Base-by-base conservation (phyloP, 2,797 vertebrate species). In the Girardinus metallicus region DNA sequence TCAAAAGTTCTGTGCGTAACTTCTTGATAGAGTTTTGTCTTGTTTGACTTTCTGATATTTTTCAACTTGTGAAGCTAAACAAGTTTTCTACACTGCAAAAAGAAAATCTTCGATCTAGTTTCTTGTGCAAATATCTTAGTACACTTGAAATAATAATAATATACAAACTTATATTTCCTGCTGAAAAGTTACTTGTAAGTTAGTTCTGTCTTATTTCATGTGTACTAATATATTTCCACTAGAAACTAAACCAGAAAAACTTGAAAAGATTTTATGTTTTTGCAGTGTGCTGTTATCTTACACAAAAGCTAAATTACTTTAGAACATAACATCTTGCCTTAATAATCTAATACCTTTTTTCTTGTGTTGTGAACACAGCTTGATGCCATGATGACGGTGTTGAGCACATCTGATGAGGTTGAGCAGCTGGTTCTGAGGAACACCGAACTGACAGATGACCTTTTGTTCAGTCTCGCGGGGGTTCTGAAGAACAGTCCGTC, bases 361-460 rank as follows among this genome's bases (percentile, higher is more conserved):
- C 16, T 57, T 39, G 75, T 8, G 85, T 75, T 87, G 53, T 55
- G 2, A n/a, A 43, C 82, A 57, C 29, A 97, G 96, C 91, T 97
- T 18, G 89, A 94, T 0, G 96, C 95, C 75, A 94, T 96, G 92
- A 93, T 93, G 81, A 80, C 84, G 0, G 93, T 96, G 80, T 90
- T 97, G 79, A 93, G 82, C 78, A 89, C 88, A 0, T 96, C 95
- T 0, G 95, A 96, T 3, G 94, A 96, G 84, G 96, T 97, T 89
- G 96, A 95, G 57, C 95, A 97, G 88, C 91, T 97, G 76, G 94
- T 97, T 18, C 91, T 97, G 78, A 96, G 96, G 90, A 97, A 97
- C 92, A 96, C 96, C 0, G 96, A 92, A 77, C 90, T 97, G 83
- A 97, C 96, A 0, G 96, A 97, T 26, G 93, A 95, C 44, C 92